Conservation (phyloP, 2,888 invertebrate genomes). For the Carpatolechia fugitivella region DNA sequence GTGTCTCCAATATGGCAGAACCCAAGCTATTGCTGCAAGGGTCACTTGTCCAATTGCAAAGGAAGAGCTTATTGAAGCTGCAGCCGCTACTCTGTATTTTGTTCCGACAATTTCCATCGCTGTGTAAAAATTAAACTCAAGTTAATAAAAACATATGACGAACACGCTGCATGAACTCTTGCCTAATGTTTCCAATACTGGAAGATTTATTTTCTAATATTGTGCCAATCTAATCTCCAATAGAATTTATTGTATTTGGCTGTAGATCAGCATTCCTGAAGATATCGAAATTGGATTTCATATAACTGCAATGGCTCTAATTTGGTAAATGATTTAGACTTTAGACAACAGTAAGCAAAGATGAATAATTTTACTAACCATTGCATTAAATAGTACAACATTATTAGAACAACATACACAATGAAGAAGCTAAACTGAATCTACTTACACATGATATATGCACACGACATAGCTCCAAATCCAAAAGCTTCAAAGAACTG, state of each 20-base stretch:
- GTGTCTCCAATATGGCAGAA: constrained; percentile 82
- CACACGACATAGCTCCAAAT: constrained; percentile 83
- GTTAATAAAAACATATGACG: neutral
- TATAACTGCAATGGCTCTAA: too few species aligned
- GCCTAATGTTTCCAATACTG: too few species aligned
- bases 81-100: constrained; percentile 82
- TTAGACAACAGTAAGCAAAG: too few species aligned
- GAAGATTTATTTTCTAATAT: neutral
- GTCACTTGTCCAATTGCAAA: constrained; percentile 85
- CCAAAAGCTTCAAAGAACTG: constrained; percentile 84
- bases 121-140: constrained; percentile 39
- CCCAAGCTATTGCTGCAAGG: constrained; percentile 84
- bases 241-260: neutral
- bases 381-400: too few species aligned
- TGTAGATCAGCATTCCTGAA: neutral
- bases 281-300: neutral
- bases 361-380: too few species aligned
- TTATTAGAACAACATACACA: too few species aligned
- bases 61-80: constrained; percentile 83
- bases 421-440: too few species aligned
- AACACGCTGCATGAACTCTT: neutral
- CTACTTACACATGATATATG: constrained; percentile 77
- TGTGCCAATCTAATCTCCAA: neutral
- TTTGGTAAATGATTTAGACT: too few species aligned
- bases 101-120: constrained; percentile 88